Evolutionary conservation across 2,113 vertebrate species (phyloP), one percentile per base, ranked within the genome.

Genomic region (Addax nasomaculatus): DNA sequence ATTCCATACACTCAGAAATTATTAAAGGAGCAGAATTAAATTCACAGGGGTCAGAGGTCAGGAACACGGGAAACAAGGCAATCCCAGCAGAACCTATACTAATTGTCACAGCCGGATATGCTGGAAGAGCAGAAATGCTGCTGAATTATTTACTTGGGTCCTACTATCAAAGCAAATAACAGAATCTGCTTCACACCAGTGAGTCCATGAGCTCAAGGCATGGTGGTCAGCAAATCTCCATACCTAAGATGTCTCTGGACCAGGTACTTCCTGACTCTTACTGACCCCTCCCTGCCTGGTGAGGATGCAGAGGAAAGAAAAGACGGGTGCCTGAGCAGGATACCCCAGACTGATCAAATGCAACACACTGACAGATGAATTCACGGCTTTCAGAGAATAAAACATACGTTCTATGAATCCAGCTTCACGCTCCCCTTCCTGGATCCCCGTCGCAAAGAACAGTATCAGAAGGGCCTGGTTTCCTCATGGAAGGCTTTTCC

Each of bases 11-110:
- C 78, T 87, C 91, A 90, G 96, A 95, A 96, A 96, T 85, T 93
- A 95, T 94, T 96, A 96, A 96, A 98, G 76, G 79, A 91, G 47
- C 84, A 29, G 67, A 97, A 96, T 97, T 95, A 93, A 95, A 98
- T 97, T 87, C 95, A 47, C 60, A 2, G 11, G 84, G 60, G 79
- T 96, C 93, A 62, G 78, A 96, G 80, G 95, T 96, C 90, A 78
- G 7, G 62, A 95, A 93, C 25, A 2, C 1, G 8, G 2, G 64
- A 94, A 98, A 90, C 76, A 85, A 76, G 81, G 85, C 84, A 92
- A 60, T 97, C 93, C 96, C 93, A 88, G 86, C 60, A 95, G 96
- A 96, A 93, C 70, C 15, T 1, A 2, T 14, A 93, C 85, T 98
- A 94, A 97, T 93, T 94, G 89, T 79, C 2, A 1, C 51, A 53